Base-by-base conservation (phyloP, 53 echinoderm and acorn worm genomes). In the Patiria pectinifera region DNA sequence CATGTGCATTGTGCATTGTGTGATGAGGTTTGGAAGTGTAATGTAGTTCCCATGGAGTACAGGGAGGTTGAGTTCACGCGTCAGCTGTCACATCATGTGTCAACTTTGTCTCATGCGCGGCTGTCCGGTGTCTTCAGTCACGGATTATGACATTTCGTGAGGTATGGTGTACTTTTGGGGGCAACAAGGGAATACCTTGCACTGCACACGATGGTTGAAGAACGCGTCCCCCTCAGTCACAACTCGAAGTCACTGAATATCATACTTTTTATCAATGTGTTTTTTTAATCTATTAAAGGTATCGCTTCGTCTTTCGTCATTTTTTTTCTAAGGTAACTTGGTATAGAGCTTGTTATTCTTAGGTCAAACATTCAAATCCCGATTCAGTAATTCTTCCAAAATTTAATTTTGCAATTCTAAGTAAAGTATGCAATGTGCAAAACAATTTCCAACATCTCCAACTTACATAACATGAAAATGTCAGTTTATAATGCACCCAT, bases 141-240 rank as follows among this genome's bases (percentile, higher is more conserved):
- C 26, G 21, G 66, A 53, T 63, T 84, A 14, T 63, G 84, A 84
- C 84, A 63, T 53, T 43, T 58, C 58, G 4, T 66, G 19, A 63
- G 84, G 84, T 58, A 26, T 43, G 2, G 44, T 84, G 84, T 66
- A 84, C 84, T 84, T 83, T 84, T 9, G 66, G 43, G 62, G 69
- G 47, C 83, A 61, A 83, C 84, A 4, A 58, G 66, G 84, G 66
- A 84, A 74, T 74, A 74, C 16, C 19, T 74, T 23, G 74, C 74
- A 16, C 24, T 53, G 8, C 53, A 53, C 53, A 53, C 53, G 53
- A 74, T 4, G 2, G 24, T 74, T 66, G 66, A 74, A 74, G 6
- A 74, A n/a, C 4, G 5, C 4, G 6, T 16, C 4, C 9, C 6
- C 10, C 19, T 3, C 24, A 10, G 74, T 74, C 22, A 24, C 74